These are phyloP conservation scores for Aplochiton taeniatus DNA, from an alignment of 2,797 vertebrate genomes.

Conservation along the genomic window DNA sequence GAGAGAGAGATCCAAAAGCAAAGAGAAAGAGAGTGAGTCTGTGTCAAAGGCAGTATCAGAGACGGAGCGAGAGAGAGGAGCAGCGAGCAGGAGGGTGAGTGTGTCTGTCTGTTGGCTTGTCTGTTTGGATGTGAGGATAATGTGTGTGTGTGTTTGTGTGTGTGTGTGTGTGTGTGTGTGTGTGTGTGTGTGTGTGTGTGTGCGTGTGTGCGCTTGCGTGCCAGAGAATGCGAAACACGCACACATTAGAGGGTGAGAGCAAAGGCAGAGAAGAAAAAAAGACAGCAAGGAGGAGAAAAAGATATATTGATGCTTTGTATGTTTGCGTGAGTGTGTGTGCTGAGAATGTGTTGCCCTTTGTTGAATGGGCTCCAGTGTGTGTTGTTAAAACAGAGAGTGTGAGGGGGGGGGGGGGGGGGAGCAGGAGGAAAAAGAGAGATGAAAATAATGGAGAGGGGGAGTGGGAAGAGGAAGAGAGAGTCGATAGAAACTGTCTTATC, in stretches of 20 bases:
- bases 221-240: neutral
- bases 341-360: constrained; percentile 59
- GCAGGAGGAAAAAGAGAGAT: constrained; percentile 21
- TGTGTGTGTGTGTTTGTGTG: constrained; percentile 58
- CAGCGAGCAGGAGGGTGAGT: constrained; percentile 19
- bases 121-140: constrained; percentile 65
- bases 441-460: constrained; percentile 28
- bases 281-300: too few species aligned
- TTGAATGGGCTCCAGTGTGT: constrained; percentile 59
- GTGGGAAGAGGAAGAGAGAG: constrained; percentile 32
- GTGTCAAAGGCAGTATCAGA: constrained; percentile 19
- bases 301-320: constrained; percentile 29
- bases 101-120: constrained; percentile 34
- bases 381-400: constrained; percentile 51
- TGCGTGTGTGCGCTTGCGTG: constrained; percentile 16
- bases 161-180: constrained; percentile 10
- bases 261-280: too few species aligned
- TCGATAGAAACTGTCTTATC: constrained; percentile 71
- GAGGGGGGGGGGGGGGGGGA: constrained; percentile 18
- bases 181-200: constrained; percentile 21
- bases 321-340: constrained; percentile 50
- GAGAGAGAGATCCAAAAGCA: constrained; percentile 18
- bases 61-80: too few species aligned
- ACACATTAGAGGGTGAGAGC: too few species aligned
- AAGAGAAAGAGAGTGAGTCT: constrained; percentile 70